Conservation (phyloP, 2,888 invertebrate genomes). For the Sminthurides aquaticus region DNA sequence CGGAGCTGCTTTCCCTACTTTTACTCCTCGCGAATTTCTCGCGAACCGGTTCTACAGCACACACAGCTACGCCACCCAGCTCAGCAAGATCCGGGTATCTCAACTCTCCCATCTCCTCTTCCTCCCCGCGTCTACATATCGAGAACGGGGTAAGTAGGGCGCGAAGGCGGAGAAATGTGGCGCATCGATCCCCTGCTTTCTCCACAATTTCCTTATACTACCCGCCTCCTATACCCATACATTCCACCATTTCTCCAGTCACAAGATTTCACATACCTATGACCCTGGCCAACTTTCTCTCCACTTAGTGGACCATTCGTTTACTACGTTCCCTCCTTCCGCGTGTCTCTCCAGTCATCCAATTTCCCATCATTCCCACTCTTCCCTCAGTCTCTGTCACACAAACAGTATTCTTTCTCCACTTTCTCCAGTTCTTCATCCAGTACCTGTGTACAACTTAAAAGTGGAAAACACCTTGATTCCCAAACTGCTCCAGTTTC, state of each 20-base stretch:
- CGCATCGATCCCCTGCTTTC: background rate
- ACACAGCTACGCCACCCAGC: background rate
- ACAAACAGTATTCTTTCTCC: too few species aligned
- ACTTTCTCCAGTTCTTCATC: background rate
- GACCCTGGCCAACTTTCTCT: conserved; percentile 23
- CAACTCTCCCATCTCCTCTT: background rate
- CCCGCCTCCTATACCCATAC: background rate
- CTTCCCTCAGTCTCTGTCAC: too few species aligned
- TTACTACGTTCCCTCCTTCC: background rate
- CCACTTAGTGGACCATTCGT: background rate
- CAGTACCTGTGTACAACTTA: too few species aligned
- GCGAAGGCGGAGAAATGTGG: background rate
- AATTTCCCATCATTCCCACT: too few species aligned
- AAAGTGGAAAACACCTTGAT: too few species aligned
- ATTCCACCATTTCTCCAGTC: conserved; percentile 1
- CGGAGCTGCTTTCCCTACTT: background rate
- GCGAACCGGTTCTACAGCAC: too few species aligned
- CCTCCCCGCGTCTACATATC: background rate
- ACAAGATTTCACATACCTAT: background rate
- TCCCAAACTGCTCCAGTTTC: background rate
- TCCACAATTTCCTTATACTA: too few species aligned
- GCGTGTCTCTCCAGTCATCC: background rate
- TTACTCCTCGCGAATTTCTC: background rate
- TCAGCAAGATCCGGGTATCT: background rate
- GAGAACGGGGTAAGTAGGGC: conserved; percentile 2